Evolutionary conservation across 2,797 vertebrate species (phyloP).

Genomic region (Gambelia wislizenii): DNA sequence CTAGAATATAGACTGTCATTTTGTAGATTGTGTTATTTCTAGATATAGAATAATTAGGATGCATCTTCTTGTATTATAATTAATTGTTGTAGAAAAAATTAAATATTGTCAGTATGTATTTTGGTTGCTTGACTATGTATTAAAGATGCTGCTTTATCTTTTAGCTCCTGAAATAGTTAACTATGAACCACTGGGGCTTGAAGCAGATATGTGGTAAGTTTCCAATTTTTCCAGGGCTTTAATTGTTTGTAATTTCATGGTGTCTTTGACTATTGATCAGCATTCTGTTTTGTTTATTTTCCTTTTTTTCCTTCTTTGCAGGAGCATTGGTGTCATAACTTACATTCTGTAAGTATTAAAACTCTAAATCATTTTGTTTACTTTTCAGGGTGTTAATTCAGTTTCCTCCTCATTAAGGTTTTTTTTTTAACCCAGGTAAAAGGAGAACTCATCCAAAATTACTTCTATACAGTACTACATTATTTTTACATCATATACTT

Average conservation of each 20-base stretch:
- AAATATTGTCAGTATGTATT: constrained; percentile 18
- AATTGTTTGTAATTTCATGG: constrained; percentile 33
- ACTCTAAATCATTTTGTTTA: constrained; percentile 19
- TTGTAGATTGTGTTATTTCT: not conserved
- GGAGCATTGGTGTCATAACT: constrained; percentile 89
- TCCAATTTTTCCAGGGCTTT: constrained; percentile 35
- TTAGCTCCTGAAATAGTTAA: constrained; percentile 98
- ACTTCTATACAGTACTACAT: not conserved
- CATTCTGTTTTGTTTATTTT: constrained; percentile 20
- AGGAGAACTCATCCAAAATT: not conserved
- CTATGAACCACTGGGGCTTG: constrained; percentile 96
- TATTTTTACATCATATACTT: not conserved
- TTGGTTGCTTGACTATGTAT: constrained; percentile 16
- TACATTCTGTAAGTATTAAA: constrained; percentile 88
- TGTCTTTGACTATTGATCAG: constrained; percentile 54
- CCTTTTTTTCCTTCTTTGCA: constrained; percentile 56
- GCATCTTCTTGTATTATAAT: not conserved
- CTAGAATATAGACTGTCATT: not conserved
- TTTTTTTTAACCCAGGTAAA: no score
- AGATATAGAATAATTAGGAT: not conserved
- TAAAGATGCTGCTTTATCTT: constrained; percentile 62
- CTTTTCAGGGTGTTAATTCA: constrained; percentile 23
- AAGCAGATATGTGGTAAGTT: constrained; percentile 99
- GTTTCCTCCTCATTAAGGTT: not conserved
- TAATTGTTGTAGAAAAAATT: constrained; percentile 7